Percentiles rank a stretch among this genome's conserved stretches.
These are phyloP conservation scores for Pseudolycoriella hygida DNA, from an alignment of 2,888 invertebrate genomes.

Conservation along the genomic window DNA sequence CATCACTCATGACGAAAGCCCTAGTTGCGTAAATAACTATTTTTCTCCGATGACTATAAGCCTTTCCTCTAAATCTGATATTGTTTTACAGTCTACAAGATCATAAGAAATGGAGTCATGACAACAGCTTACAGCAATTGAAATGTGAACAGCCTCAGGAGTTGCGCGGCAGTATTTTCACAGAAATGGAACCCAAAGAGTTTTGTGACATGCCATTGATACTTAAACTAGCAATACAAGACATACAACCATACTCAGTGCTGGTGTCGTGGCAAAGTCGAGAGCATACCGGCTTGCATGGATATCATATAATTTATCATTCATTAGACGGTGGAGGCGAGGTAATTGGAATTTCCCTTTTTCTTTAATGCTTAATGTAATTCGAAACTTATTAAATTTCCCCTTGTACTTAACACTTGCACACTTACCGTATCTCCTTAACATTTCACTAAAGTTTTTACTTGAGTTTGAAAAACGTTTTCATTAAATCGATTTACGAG, in stretches of 20 bases:
- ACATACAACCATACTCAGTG: conserved; percentile 73
- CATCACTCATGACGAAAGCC: too few relatives aligned
- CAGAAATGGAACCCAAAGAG: conserved; percentile 56
- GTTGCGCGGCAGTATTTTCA: conserved; percentile 54
- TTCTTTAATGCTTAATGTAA: not conserved
- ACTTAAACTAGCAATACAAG: conserved; percentile 68
- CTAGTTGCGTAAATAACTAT: too few relatives aligned
- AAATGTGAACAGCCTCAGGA: conserved; percentile 72
- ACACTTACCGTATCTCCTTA: too few relatives aligned
- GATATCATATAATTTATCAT: conserved; percentile 73
- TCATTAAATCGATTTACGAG: too few relatives aligned
- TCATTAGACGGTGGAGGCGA: conserved; percentile 42
- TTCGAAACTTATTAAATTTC: too few relatives aligned
- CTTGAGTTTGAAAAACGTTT: too few relatives aligned
- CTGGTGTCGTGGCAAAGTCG: conserved; percentile 80
- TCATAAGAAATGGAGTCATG: conserved; percentile 47
- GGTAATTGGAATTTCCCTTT: conserved; percentile 20
- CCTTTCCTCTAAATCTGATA: too few relatives aligned
- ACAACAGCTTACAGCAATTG: conserved; percentile 19
- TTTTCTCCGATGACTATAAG: too few relatives aligned
- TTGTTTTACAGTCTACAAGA: too few relatives aligned
- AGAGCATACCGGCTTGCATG: conserved; percentile 67
- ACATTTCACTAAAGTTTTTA: too few relatives aligned
- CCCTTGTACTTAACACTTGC: too few relatives aligned
- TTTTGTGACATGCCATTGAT: conserved; percentile 74